Base-by-base conservation (phyloP, 2,888 invertebrate species). In the Acronicta aceris region DNA sequence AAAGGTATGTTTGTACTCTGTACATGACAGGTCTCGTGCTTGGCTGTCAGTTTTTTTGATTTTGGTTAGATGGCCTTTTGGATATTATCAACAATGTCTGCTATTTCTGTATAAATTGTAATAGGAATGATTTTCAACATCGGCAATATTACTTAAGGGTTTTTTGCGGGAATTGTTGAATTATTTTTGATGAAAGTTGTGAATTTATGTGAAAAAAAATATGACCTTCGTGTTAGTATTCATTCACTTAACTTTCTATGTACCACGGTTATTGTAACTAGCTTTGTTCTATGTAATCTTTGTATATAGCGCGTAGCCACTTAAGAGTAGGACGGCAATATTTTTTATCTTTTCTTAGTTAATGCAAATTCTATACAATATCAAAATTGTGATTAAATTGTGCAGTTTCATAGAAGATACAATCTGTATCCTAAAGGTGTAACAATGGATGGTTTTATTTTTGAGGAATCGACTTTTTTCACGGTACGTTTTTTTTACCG, bases 201-300 rank as follows among this genome's bases (percentile, higher is more conserved):
- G 8, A 30, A 30, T 3, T 16, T 10, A 42, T 8, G 42, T 9
- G 10, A 17, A n/a, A n/a, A 46, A 57, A 42, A 21, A 42, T 9
- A 52, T 59, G 38, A 65, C 61, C 66, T 71, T 61, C 43, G 46
- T 59, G 47, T 64, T 63, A 53, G 52, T 66, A 50, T 46, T 25
- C 54, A 16, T 67, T 58, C 55, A 54, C 57, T 9, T 41, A 51
- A 52, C 30, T 43, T 42, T 52, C 56, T 66, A 50, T 47, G 54
- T 53, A 53, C 15, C 65, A 65, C 51, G 38, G n/a, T n/a, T n/a
- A 41, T 48, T 40, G 25, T 50, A 43, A 57, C n/a, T 58, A 30
- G 69, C 69, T 69, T 76, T 52, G 43, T 49, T 55, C 15, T 36
- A 46, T 73, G 41, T 65, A 65, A 61, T 57, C 48, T 57, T 53